Percentiles rank a stretch among this genome's conserved stretches.
Evolutionary conservation across 2,797 vertebrate species (phyloP).

Genomic region (Margarornis squamiger): DNA sequence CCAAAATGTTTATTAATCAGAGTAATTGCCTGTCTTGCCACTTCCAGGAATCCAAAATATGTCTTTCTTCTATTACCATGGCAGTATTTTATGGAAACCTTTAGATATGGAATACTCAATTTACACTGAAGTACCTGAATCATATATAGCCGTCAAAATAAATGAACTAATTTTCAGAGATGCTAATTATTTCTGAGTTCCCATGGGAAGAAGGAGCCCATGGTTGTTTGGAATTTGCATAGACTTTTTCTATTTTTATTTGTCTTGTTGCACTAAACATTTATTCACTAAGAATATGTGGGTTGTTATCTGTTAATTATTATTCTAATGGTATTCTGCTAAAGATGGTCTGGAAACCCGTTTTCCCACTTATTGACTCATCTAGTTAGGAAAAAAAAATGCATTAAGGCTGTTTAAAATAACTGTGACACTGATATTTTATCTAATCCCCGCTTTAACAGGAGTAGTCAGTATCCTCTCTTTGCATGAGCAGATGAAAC

Average conservation of each 20-base stretch:
- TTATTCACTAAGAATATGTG: not conserved
- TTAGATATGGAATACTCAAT: not conserved
- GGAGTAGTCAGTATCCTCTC: not conserved
- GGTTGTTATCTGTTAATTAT: constrained; percentile 15
- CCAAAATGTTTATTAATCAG: not conserved
- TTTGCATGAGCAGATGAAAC: not conserved
- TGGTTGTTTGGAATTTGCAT: not conserved
- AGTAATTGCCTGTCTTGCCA: not conserved
- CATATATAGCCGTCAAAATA: not conserved
- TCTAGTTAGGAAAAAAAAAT: not conserved
- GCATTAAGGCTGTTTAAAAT: not conserved
- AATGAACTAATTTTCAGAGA: not conserved
- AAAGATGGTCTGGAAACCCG: not conserved
- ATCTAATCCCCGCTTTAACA: not conserved
- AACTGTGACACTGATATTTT: not conserved
- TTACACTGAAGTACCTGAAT: not conserved
- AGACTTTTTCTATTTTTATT: not conserved
- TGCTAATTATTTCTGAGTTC: not conserved
- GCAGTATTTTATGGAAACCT: not conserved
- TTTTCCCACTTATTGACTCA: not conserved
- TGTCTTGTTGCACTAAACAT: not conserved
- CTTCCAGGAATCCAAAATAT: not conserved
- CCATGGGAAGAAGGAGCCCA: not conserved
- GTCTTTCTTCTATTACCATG: not conserved
- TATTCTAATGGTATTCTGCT: not conserved